A percentile compares a stretch with the other conserved stretches of the same genome.
Conservation (phyloP, 2,888 invertebrate genomes). For the Acanthosepion pharaonis region DNA sequence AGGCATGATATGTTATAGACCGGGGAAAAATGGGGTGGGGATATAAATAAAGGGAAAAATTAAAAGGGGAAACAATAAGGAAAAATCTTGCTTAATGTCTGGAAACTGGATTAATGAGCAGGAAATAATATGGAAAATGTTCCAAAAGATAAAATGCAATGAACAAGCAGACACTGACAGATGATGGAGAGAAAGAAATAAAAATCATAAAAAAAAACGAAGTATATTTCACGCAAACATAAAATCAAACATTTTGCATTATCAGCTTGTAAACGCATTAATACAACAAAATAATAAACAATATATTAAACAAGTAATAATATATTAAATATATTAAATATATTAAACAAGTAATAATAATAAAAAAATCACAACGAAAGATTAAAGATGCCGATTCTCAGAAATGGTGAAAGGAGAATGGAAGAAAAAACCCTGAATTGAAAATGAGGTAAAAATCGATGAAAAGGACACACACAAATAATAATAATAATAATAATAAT, state of each 20-base stretch:
- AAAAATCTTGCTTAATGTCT: too few species aligned
- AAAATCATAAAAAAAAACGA: background rate
- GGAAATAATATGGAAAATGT: background rate
- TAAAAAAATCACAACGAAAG: background rate
- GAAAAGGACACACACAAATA: background rate
- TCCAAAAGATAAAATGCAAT: background rate
- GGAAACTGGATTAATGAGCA: too few species aligned
- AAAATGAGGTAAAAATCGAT: background rate
- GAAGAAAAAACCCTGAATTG: background rate
- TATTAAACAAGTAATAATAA: background rate
- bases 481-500: too few species aligned
- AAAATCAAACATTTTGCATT: background rate
- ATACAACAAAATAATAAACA: background rate
- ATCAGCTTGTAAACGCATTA: background rate
- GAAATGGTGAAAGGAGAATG: background rate
- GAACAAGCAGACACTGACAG: background rate
- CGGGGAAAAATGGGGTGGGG: too few species aligned
- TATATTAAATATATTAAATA: too few species aligned
- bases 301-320: too few species aligned
- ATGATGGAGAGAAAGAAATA: background rate
- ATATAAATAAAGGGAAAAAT: too few species aligned
- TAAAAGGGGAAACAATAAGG: too few species aligned
- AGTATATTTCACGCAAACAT: background rate
- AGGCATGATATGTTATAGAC: too few species aligned
- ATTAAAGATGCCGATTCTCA: constrained; percentile 10